Base-by-base conservation (phyloP, 2,113 vertebrate genomes). In the Plotosus lineatus region DNA sequence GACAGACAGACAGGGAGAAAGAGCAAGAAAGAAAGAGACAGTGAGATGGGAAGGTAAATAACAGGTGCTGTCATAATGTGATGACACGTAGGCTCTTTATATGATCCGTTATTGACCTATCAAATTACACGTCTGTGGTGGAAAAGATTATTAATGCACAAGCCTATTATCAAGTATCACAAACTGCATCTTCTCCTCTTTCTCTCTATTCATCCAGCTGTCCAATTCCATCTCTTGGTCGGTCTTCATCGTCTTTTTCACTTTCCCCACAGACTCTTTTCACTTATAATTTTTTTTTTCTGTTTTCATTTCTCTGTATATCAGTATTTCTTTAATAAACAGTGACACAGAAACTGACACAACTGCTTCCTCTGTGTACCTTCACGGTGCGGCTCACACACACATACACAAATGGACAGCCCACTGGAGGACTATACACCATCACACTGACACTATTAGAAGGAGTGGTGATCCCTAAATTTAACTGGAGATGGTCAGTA, bases 91-190 rank as follows among this genome's bases (percentile, higher is more conserved):
- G 84, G 77, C 90, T 91, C 90, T 91, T 88, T 90, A 90, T 88
- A 89, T 91, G 88, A 88, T 90, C 89, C 85, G 85, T 92, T 89
- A 89, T 88, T 88, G 87, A 92, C 92, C 89, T 85, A 15, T n/a
- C 3, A 6, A 92, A 94, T 92, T 92, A 93, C 93, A 89, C 92
- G 88, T 91, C 90, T 88, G 88, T 89, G 89, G 87, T 92, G 89
- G 88, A 90, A 85, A 85, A 82, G 89, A 87, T 93, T 91, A 90
- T 92, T 89, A 92, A 91, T 91, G 88, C 91, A 92, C 81, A 89
- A 44, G 81, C 61, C 84, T 87, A 90, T 91, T 90, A 91, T 56
- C 33, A 75, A 75, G 56, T 55, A 84, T 2, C 4, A 83, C 86
- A 89, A 87, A 86, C 83, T 76, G 61, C 36, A 83, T 66, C 72